These are phyloP conservation scores for Empis stercorea DNA, from an alignment of 2,888 invertebrate species.

Conservation along the genomic window DNA sequence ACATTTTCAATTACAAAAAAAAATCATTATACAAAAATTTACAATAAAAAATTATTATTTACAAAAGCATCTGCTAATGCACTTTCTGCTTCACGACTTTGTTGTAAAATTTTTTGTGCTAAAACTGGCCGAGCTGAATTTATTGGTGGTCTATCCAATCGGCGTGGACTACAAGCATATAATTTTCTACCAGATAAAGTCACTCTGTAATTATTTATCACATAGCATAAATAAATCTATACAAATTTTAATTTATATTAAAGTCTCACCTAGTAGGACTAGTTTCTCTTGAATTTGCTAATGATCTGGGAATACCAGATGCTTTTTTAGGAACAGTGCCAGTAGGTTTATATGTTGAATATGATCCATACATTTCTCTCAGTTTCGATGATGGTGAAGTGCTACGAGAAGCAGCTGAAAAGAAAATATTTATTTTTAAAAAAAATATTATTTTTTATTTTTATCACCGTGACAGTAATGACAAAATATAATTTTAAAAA, in stretches of 20 bases:
- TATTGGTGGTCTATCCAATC: constrained; percentile 41
- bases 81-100: constrained; percentile 77
- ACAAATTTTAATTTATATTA: neutral
- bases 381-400: constrained; percentile 84
- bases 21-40: constrained; percentile 8
- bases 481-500: no score
- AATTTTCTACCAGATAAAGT: constrained; percentile 11
- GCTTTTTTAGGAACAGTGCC: constrained; percentile 49
- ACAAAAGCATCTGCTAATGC: constrained; percentile 62
- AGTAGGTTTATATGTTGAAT: constrained; percentile 29
- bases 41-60: neutral
- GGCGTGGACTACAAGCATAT: constrained; percentile 25
- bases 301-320: constrained; percentile 57
- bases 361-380: constrained; percentile 50
- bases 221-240: neutral
- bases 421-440: constrained; percentile 1
- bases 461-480: neutral
- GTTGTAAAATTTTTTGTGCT: constrained; percentile 72
- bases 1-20: constrained; percentile 10
- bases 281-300: constrained; percentile 56
- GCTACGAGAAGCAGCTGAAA: constrained; percentile 78
- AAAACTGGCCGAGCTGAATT: constrained; percentile 48
- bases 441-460: neutral
- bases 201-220: constrained; percentile 13
- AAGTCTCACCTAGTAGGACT: constrained; percentile 40